Evolutionary conservation across 1,140 invertebrate genomes (phyloP).

Genomic region (Oncopeltus fasciatus): DNA sequence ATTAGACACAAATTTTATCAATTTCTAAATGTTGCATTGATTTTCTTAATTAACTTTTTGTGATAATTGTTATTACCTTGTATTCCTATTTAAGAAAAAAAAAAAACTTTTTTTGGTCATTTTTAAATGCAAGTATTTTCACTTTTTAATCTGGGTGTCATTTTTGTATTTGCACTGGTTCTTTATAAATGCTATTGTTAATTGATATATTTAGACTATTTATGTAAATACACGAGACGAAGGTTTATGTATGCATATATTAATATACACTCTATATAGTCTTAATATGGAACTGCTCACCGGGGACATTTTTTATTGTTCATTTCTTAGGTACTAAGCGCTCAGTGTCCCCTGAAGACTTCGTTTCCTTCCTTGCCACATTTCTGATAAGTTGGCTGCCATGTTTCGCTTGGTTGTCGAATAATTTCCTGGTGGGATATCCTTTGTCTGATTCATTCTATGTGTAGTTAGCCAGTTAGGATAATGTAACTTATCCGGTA

Average conservation of each 20-base stretch:
- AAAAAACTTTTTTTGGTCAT: constrained; percentile 1
- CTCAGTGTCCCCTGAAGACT: not conserved
- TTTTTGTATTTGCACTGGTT: constrained; percentile 14
- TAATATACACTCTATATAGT: not conserved
- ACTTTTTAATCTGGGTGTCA: constrained; percentile 14
- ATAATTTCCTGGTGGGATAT: too few species aligned
- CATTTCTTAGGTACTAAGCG: not conserved
- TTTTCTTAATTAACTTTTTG: not conserved
- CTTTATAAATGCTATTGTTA: not conserved
- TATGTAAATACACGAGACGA: constrained; percentile 12
- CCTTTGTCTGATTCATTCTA: too few species aligned
- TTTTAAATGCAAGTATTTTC: constrained; percentile 6
- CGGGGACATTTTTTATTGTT: not conserved
- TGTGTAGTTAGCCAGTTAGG: too few species aligned
- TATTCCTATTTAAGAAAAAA: not conserved
- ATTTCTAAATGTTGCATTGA: not conserved
- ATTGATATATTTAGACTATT: not conserved
- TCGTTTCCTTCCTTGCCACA: not conserved
- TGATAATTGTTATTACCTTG: constrained; percentile 1
- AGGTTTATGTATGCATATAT: not conserved
- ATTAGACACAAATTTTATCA: not conserved
- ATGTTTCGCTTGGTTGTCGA: too few species aligned
- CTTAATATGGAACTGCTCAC: not conserved
- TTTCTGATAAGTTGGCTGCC: too few species aligned
- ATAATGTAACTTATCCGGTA: too few species aligned